Evolutionary conservation across 2,888 invertebrate species (phyloP), one percentile per base, ranked within the genome.

Genomic region (Volucella zonaria): DNA sequence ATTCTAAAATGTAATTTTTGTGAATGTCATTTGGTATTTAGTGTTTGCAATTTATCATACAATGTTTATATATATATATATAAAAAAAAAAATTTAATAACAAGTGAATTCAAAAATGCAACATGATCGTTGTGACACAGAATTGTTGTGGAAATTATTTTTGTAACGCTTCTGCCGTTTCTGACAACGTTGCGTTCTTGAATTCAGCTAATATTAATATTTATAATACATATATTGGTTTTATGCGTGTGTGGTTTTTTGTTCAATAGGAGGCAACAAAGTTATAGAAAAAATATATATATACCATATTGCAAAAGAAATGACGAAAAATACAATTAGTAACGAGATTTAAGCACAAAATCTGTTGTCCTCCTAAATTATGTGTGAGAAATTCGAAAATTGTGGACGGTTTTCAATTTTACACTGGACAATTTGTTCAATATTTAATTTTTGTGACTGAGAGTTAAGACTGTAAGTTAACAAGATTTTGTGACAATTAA

Each of bases 1-100:
- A 68, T 76, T 77, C 85, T 81, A 81, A 73, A 73, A 81, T 81
- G 40, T 81, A 81, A 82, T 81, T 78, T 86, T 82, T 86, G 82
- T 86, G 86, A 82, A 86, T 86, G 77, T 78, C 82, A 86, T 86
- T 86, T 86, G 86, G 86, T 78, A 86, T 86, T 80, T 82, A 76
- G 71, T 80, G 54, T 31, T 76, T 76, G 64, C 56, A 82, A 61
- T 74, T 77, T 78, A 52, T 74, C n/a, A 81, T 76, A 76, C 81
- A 81, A 62, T 47, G 56, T 66, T 66, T 75, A 64, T 74, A 45
- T 56, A 23, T 66, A 51, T 23, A 23, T 23, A 23, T 23, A 23
- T 3, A 23, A 23, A 2, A 23, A 23, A 1, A 23, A 23, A 23
- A 23, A 15, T 58, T 54, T 76, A 64, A 56, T 68, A 75, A 52